phyloP scores from a whole-genome alignment of 2,113 vertebrate genomes.

The Ascaphus truei region DNA sequence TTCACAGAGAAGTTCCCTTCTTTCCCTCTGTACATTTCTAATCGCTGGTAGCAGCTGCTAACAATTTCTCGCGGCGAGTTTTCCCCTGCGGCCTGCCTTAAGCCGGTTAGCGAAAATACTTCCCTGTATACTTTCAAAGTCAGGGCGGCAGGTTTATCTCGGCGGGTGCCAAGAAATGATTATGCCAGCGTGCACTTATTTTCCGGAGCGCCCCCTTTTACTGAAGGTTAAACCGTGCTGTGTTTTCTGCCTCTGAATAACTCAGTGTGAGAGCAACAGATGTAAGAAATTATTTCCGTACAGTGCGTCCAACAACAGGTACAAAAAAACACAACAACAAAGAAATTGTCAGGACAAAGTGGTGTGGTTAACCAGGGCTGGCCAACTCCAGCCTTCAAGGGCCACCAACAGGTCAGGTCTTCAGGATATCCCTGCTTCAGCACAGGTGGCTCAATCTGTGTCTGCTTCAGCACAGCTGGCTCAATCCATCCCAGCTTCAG shows the following conservation, averaged over 20 bases:
- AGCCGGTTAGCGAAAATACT: conserved; percentile 24
- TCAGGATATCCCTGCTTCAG: too few species aligned
- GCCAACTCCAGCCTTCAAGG: too few species aligned
- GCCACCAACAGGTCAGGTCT: too few species aligned
- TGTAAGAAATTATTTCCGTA: conserved; percentile 1
- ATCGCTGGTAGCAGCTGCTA: conserved; percentile 23
- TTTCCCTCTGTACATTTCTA: conserved; percentile 9
- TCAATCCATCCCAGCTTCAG: too few species aligned
- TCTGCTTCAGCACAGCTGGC: too few species aligned
- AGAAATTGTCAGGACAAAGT: too few species aligned
- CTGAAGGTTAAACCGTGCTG: conserved; percentile 31
- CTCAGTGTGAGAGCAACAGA: conserved; percentile 16
- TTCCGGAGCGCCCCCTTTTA: conserved; percentile 18
- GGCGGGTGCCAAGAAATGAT: conserved; percentile 29
- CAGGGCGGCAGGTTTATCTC: conserved; percentile 28
- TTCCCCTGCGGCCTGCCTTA: conserved; percentile 23
- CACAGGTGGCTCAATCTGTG: too few species aligned
- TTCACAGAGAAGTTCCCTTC: neutral
- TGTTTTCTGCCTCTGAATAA: conserved; percentile 17
- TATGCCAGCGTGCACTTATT: conserved; percentile 32
- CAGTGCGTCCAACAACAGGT: too few species aligned
- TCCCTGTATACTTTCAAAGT: conserved; percentile 31
- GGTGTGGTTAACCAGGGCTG: too few species aligned
- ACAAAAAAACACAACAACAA: too few species aligned
- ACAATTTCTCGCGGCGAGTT: conserved; percentile 18